A percentile compares a stretch with the other conserved stretches of the same genome.
Evolutionary conservation across 2,888 invertebrate species (phyloP).

Genomic region (Anoncus sp.): DNA sequence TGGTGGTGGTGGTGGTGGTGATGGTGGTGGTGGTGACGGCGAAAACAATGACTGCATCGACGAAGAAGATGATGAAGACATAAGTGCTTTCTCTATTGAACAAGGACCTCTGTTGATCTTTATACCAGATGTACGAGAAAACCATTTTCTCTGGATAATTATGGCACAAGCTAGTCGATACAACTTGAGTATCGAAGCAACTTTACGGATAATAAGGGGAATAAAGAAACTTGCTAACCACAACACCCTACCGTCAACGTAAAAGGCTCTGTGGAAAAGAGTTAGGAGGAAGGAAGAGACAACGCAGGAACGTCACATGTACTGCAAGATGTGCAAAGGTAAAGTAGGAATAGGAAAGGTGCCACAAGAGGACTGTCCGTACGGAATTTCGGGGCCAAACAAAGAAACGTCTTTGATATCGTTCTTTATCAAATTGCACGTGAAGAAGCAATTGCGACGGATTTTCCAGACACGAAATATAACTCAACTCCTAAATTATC

Average conservation of each 20-base stretch:
- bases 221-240: conserved; percentile 25
- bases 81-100: conserved; percentile 32
- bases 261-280: conserved; percentile 36
- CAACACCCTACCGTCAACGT: conserved; percentile 30
- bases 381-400: conserved; percentile 33
- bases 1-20: not conserved
- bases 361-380: conserved; percentile 35
- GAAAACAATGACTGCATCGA: conserved; percentile 28
- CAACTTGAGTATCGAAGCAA: conserved; percentile 37
- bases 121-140: conserved; percentile 31
- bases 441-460: conserved; percentile 38
- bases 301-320: conserved; percentile 26
- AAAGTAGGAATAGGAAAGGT: conserved; percentile 31
- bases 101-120: conserved; percentile 26
- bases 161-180: conserved; percentile 36
- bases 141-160: conserved; percentile 30
- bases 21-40: conserved; percentile 16
- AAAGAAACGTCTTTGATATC: conserved; percentile 31
- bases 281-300: conserved; percentile 30
- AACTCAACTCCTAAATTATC: conserved; percentile 32
- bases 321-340: conserved; percentile 32
- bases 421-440: conserved; percentile 37
- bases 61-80: conserved; percentile 31
- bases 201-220: conserved; percentile 30
- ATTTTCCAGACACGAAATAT: conserved; percentile 36